These are phyloP conservation scores for Pelecanus crispus DNA, from an alignment of 2,113 vertebrate species.

Conservation along the genomic window DNA sequence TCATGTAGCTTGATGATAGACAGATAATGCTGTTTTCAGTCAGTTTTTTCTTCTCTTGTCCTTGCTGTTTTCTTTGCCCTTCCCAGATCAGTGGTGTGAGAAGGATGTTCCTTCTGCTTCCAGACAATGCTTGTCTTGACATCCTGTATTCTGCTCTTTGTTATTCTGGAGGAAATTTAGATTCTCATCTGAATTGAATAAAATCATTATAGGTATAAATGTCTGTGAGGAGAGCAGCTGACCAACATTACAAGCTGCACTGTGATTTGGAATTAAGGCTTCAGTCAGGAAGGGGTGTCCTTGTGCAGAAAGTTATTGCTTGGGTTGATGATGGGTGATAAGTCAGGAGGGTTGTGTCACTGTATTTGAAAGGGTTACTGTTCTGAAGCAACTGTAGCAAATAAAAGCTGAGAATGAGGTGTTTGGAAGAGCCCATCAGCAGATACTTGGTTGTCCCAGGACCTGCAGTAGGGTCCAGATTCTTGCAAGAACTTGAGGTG, in stretches of 20 bases:
- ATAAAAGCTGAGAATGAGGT: neutral
- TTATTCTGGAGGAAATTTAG: neutral
- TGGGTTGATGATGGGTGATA: neutral
- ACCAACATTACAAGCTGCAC: neutral
- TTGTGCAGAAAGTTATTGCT: neutral
- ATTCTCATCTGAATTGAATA: neutral
- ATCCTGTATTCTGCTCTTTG: neutral
- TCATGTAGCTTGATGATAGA: neutral
- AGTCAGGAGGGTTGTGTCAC: neutral
- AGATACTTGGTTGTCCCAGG: neutral
- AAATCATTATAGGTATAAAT: neutral
- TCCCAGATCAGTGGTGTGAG: neutral
- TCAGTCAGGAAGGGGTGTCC: neutral
- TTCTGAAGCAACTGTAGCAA: neutral
- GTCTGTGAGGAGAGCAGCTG: neutral
- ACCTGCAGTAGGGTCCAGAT: neutral
- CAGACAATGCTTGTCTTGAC: neutral
- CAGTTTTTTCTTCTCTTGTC: neutral
- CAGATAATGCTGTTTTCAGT: neutral
- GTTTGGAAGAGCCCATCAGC: neutral
- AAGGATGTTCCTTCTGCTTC: neutral
- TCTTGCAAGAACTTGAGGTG: neutral
- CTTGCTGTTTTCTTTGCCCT: neutral
- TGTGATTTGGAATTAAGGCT: neutral
- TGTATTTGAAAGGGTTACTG: neutral